Evolutionary conservation across 2,888 invertebrate genomes (phyloP), one percentile per base, ranked within the genome.

Genomic region (Chromoteleia sp.): DNA sequence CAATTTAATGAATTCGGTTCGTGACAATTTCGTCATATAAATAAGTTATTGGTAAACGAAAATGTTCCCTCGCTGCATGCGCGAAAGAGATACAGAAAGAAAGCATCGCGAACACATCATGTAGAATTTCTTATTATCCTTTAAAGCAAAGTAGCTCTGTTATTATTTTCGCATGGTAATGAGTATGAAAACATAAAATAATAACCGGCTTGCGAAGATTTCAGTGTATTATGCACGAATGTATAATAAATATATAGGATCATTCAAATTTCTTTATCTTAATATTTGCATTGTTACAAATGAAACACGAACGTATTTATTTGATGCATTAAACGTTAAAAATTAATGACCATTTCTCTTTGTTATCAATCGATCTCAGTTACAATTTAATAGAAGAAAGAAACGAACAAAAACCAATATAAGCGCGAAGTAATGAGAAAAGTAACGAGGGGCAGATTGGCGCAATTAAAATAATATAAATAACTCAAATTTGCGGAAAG

Each of bases 381-480:
- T 43, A 15, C 8, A 67, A 52, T 48, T 25, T 25, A 25, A 21
- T 10, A 17, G 7, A 45, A 10, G 12, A 17, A 17, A 45, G 4
- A 12, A 15, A 5, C 21, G 15, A 7, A 30, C 52, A 12, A 3
- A 21, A 36, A 19, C 8, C n/a, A n/a, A n/a, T n/a, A n/a, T n/a
- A n/a, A n/a, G 30, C 50, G 21, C 7, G 50, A 30, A 39, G 56
- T 65, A 43, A 74, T 17, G 54, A 65, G 43, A 56, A 36, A 6
- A 36, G 29, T 65, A 67, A 52, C 19, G 41, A 67, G 50, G 15
- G 48, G 8, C 68, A 33, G 41, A 76, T 59, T 67, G 67, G 33
- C 30, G 68, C 30, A 78, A 78, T 78, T 78, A 78, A 56, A 78
- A 63, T 70, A 63, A 70, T 36, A 65, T 63, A 56, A 78, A 65